Percentiles rank a stretch among this genome's conserved stretches.
Conservation (phyloP, 2,888 invertebrate genomes). For the Clistopyga incitator region DNA sequence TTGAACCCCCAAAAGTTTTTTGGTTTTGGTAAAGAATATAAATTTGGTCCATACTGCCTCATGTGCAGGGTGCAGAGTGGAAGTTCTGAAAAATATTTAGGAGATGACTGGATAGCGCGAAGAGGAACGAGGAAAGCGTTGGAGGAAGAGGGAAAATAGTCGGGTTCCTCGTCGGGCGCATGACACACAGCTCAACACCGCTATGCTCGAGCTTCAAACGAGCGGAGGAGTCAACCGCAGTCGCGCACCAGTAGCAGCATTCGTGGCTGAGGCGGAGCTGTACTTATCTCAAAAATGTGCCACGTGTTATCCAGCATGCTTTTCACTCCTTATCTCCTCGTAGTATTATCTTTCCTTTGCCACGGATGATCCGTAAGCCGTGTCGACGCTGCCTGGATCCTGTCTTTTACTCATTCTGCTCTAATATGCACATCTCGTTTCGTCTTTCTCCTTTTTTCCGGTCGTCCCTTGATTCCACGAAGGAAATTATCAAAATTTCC, state of each 20-base stretch:
- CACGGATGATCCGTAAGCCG: conserved; percentile 39
- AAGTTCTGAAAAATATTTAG: conserved; percentile 19
- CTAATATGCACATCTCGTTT: background rate
- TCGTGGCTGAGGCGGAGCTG: conserved; percentile 30
- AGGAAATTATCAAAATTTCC: conserved; percentile 3
- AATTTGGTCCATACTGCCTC: background rate
- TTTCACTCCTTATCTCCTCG: conserved; percentile 57
- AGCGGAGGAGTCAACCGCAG: conserved; percentile 18
- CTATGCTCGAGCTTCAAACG: conserved; percentile 32
- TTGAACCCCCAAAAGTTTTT: background rate
- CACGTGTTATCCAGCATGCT: conserved; percentile 68
- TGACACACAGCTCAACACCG: conserved; percentile 37
- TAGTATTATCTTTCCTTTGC: conserved; percentile 47
- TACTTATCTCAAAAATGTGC: conserved; percentile 69
- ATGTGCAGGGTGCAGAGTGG: background rate
- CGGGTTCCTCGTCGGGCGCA: conserved; percentile 16
- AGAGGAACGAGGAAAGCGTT: background rate
- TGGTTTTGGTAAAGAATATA: background rate
- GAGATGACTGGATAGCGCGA: conserved; percentile 22
- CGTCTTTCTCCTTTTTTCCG: background rate
- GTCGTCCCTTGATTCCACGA: background rate
- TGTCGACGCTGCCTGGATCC: conserved; percentile 12
- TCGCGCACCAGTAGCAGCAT: background rate
- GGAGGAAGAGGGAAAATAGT: conserved; percentile 24
- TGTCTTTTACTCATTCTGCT: conserved; percentile 7